Evolutionary conservation across 2,797 vertebrate genomes (phyloP), one percentile per base, ranked within the genome.

Genomic region (Pseudochirops corinnae): DNA sequence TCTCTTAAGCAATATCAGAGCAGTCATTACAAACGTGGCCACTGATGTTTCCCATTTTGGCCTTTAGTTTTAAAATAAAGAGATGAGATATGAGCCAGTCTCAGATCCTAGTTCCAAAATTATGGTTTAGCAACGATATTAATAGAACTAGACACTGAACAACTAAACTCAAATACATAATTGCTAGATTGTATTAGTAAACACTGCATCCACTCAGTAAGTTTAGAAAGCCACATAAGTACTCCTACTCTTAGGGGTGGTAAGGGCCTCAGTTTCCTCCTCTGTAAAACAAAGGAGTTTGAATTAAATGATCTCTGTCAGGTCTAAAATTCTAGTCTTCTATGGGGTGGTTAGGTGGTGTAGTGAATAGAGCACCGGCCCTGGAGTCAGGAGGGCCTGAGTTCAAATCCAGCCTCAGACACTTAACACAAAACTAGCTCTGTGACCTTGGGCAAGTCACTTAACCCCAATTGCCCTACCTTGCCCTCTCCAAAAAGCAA

Each of bases 11-110:
- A 96, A 90, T 94, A 12, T 0, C 56, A 92, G 95, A 96, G 92
- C 95, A 97, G 94, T 58, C 96, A 92, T 56, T 92, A 57, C 91
- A 94, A 93, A 5, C 56, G 93, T 0, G 95, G 96, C 96, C 96
- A 98, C 95, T 98, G 98, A 98, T 98, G 98, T 96, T 98, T 98
- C 97, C 97, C 97, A 97, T 97, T 98, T 91, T 93, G 95, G 33
- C 95, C 97, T 96, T 98, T 97, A 94, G 98, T 98, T 97, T 98
- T 98, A 98, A 98, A 98, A 97, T 97, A 98, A 97, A 98, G 95
- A 96, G 74, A 93, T 31, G 91, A 98, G 95, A 96, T 95, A 92
- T 33, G 67, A 96, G 96, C 97, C 95, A 98, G 96, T 97, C 97
- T 94, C 0, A 98, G 96, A 93, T 97, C 96, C 96, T 97, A 96